These are phyloP conservation scores for Synanceia verrucosa DNA, from an alignment of 2,797 vertebrate species.

Conservation along the genomic window DNA sequence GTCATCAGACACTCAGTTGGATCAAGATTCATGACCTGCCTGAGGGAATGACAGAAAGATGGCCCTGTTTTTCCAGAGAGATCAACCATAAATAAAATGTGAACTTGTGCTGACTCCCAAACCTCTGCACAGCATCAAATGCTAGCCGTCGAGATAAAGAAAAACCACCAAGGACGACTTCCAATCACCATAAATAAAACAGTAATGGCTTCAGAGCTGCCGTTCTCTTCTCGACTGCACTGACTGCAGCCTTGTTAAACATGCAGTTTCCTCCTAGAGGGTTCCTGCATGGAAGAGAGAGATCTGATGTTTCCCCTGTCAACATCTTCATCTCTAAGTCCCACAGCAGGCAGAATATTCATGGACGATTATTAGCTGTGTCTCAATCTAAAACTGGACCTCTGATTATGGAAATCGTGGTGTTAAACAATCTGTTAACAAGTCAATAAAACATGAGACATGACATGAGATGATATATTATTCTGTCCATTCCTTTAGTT, in stretches of 20 bases:
- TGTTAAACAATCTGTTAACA: slow-evolving; percentile 18
- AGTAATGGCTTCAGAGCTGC: slow-evolving; percentile 26
- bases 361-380: slow-evolving; percentile 31
- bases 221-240: slow-evolving; percentile 24
- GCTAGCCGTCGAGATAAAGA: slow-evolving; percentile 53
- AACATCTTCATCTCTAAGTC: slow-evolving; percentile 29
- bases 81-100: slow-evolving; percentile 68
- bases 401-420: slow-evolving; percentile 19
- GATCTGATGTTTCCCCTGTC: slow-evolving; percentile 32
- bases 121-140: slow-evolving; percentile 56
- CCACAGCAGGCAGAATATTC: slow-evolving; percentile 35
- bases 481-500: not conserved
- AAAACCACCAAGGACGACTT: slow-evolving; percentile 25
- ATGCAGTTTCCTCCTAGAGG: slow-evolving; percentile 1
- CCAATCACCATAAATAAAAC: slow-evolving; percentile 70
- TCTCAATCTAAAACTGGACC: slow-evolving; percentile 15
- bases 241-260: slow-evolving; percentile 37
- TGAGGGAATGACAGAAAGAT: slow-evolving; percentile 22
- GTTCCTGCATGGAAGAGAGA: slow-evolving; percentile 9
- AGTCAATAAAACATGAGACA: not conserved
- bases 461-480: not conserved
- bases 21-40: slow-evolving; percentile 49
- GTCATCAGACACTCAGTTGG: slow-evolving; percentile 30
- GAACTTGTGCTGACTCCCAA: slow-evolving; percentile 44
- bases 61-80: slow-evolving; percentile 26